Conservation (phyloP, 2,888 invertebrate species). For the Eurytoma adleriae region DNA sequence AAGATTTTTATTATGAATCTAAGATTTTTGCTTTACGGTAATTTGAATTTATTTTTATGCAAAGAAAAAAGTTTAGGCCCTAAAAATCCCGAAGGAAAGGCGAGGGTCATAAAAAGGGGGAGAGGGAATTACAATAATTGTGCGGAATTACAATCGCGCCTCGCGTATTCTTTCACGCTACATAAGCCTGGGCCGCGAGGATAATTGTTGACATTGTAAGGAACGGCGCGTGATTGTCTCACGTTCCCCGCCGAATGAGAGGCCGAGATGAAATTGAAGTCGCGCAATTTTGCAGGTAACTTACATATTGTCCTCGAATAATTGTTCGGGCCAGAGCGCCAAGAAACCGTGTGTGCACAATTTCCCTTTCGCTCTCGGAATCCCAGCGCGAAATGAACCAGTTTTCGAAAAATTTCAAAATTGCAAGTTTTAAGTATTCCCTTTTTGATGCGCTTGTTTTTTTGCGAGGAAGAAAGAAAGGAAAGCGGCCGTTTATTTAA, state of each 20-base stretch:
- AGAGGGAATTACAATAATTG: too few relatives aligned
- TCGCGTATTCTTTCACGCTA: too few relatives aligned
- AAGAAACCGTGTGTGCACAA: neutral
- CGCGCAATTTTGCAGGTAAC: constrained; percentile 32
- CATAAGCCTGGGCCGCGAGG: too few relatives aligned
- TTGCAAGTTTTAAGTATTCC: neutral
- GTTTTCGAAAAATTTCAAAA: constrained; percentile 2
- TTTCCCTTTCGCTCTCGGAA: neutral
- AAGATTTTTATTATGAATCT: too few relatives aligned
- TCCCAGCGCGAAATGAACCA: neutral
- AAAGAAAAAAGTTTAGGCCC: too few relatives aligned
- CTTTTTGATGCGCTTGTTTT: neutral
- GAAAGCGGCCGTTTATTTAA: too few relatives aligned
- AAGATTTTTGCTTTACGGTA: too few relatives aligned
- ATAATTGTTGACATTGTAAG: constrained; percentile 36
- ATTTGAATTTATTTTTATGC: neutral
- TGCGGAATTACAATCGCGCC: too few relatives aligned
- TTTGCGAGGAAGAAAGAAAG: too few relatives aligned
- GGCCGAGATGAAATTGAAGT: constrained; percentile 39
- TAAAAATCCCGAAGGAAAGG: too few relatives aligned
- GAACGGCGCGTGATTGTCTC: constrained; percentile 34
- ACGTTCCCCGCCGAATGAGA: constrained; percentile 39
- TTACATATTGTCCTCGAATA: constrained; percentile 37
- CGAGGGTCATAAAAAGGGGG: too few relatives aligned
- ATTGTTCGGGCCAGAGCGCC: neutral